Conservation (phyloP, 2,888 invertebrate species). For the Drosophila kokeensis region DNA sequence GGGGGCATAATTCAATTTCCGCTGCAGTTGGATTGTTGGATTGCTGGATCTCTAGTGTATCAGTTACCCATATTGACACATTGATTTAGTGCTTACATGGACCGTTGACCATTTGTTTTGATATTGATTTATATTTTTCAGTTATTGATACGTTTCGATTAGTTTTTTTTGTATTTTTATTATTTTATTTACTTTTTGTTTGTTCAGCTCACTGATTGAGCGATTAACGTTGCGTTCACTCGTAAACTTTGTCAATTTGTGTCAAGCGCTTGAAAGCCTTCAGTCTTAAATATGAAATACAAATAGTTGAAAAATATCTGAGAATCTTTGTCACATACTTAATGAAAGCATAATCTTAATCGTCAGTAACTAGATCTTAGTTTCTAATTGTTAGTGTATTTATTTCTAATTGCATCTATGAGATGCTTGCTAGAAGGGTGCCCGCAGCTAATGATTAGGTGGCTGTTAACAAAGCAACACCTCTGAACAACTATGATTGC, state of each 20-base stretch:
- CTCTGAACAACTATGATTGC: conserved; percentile 67
- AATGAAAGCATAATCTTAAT: neutral
- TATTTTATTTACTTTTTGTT: neutral
- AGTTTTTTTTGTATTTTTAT: neutral
- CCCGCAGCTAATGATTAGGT: conserved; percentile 52
- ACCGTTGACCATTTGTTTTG: conserved; percentile 71
- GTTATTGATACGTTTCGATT: conserved; percentile 65
- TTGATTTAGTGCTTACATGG: conserved; percentile 80
- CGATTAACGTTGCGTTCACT: conserved; percentile 57
- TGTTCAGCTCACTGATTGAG: conserved; percentile 62
- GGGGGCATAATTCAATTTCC: conserved; percentile 79
- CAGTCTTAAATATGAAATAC: conserved; percentile 35
- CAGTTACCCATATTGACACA: conserved; percentile 79
- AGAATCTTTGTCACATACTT: neutral
- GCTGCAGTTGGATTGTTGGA: conserved; percentile 43
- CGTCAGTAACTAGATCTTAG: neutral
- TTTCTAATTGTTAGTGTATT: neutral
- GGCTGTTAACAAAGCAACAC: conserved; percentile 73
- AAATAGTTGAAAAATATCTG: conserved; percentile 3
- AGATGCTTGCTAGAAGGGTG: conserved; percentile 45
- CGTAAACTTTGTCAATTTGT: conserved; percentile 73
- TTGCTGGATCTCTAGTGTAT: conserved; percentile 61
- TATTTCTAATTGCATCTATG: conserved; percentile 26
- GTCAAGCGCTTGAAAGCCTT: conserved; percentile 73
- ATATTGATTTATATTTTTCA: conserved; percentile 79